Evolutionary conservation across 2,797 vertebrate genomes (phyloP), one percentile per base, ranked within the genome.

Genomic region (Aselliscus stoliczkanus): DNA sequence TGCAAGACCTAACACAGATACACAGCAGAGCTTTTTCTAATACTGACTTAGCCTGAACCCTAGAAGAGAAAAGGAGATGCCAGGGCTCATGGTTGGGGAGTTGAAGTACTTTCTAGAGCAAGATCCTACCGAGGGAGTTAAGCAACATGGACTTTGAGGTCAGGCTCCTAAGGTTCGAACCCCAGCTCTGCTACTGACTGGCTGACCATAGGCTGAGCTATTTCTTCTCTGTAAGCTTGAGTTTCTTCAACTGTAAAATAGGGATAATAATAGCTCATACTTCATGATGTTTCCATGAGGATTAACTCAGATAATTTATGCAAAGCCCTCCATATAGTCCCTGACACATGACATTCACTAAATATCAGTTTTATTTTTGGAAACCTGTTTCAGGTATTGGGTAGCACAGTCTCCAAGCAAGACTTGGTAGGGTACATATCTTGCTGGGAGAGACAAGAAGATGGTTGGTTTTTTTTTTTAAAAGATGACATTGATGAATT

Each of bases 221-320:
- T 25, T 39, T 73, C 50, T 64, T 58, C 25, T 86, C 37, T 84
- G 72, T 29, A 82, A 76, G 47, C 62, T 69, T 44, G 10, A 58
- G 31, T 73, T 96, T 91, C 72, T 76, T 87, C 75, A 34, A 54
- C 88, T 93, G 4, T 84, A 86, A 65, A 83, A 83, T 13, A 64
- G 17, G 52, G 18, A 58, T 60, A 81, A 85, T 70, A 88, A 56
- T 11, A 92, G 73, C 67, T 88, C 82, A 44, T 62, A 34, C 25
- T 94, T 80, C 25, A 14, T 5, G 44, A 37, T 44, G 21, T 81
- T 92, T 93, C 85, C 44, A 7, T 75, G 80, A 91, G 65, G 60
- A 96, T 91, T 89, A 94, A 86, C 84, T 82, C 56, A 56, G 70
- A 50, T 92, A 86, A 97, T 96, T 82, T 93, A 91, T 89, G 93